Evolutionary conservation across 2,113 vertebrate genomes (phyloP).

Genomic region (Coregonus clupeaformis): DNA sequence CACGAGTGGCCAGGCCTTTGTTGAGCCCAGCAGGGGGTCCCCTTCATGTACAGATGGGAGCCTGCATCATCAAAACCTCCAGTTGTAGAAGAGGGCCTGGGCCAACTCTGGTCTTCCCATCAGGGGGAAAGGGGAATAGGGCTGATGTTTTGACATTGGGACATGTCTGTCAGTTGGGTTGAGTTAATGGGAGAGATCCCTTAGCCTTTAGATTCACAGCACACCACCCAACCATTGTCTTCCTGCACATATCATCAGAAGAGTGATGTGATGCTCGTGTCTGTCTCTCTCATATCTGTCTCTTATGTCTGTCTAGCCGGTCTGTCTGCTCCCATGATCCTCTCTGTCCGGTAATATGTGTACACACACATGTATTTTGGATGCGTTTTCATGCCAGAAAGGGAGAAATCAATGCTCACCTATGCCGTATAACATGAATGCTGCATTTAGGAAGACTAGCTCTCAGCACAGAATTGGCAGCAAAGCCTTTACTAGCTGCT

Average conservation of each 20-base stretch:
- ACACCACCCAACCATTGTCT: no score
- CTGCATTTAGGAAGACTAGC: neutral
- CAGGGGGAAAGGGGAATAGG: no score
- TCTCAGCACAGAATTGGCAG: neutral
- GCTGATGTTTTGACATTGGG: neutral
- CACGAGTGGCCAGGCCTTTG: neutral
- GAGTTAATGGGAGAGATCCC: neutral
- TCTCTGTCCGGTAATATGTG: neutral
- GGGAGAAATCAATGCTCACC: neutral
- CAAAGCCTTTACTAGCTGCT: neutral
- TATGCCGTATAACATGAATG: neutral
- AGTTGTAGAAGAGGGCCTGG: conserved; percentile 14
- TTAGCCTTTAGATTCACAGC: no score
- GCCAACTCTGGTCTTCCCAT: no score
- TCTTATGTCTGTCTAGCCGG: neutral
- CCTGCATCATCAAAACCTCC: neutral
- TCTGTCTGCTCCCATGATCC: neutral
- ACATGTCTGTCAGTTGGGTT: neutral
- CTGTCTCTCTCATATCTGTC: neutral
- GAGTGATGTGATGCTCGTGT: neutral
- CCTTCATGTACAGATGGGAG: conserved; percentile 47
- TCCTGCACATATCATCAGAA: neutral
- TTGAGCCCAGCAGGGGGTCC: neutral
- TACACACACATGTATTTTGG: neutral
- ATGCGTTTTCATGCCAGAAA: neutral